Evolutionary conservation across 2,797 vertebrate species (phyloP).

Genomic region (Labeo calbasu): DNA sequence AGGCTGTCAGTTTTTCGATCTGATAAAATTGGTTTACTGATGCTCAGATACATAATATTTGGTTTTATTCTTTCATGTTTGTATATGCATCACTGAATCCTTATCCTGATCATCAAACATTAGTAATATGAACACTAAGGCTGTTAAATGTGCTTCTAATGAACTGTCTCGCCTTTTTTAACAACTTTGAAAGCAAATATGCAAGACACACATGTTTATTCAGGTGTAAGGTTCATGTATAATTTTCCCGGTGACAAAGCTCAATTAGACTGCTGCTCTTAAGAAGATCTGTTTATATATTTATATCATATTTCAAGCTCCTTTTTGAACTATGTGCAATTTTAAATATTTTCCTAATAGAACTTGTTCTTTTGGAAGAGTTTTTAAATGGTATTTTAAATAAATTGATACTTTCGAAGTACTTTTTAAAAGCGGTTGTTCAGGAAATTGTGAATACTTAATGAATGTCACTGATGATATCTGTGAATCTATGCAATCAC

Average conservation of each 20-base stretch:
- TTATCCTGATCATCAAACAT: slow-evolving; percentile 1
- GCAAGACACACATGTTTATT: neutral
- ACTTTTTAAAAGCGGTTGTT: slow-evolving; percentile 8
- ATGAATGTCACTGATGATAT: slow-evolving; percentile 7
- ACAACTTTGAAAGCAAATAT: neutral
- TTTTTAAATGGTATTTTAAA: slow-evolving; percentile 17
- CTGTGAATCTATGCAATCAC: slow-evolving; percentile 34
- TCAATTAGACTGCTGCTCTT: slow-evolving; percentile 18
- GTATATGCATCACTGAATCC: neutral
- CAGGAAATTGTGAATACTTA: slow-evolving; percentile 13
- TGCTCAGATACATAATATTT: neutral
- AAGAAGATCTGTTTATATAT: slow-evolving; percentile 30
- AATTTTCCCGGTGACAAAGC: slow-evolving; percentile 24
- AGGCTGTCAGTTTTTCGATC: neutral
- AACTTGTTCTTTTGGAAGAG: neutral
- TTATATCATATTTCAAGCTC: slow-evolving; percentile 15
- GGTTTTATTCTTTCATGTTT: neutral
- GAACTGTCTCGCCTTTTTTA: neutral
- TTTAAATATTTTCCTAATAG: slow-evolving; percentile 30
- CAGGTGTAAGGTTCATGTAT: neutral
- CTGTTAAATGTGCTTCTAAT: slow-evolving; percentile 7
- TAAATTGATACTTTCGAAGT: neutral
- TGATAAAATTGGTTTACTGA: neutral
- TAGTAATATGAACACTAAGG: neutral
- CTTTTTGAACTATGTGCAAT: slow-evolving; percentile 22